These are phyloP conservation scores for Argynnis bischoffii DNA, from an alignment of 2,888 invertebrate genomes.

Conservation along the genomic window DNA sequence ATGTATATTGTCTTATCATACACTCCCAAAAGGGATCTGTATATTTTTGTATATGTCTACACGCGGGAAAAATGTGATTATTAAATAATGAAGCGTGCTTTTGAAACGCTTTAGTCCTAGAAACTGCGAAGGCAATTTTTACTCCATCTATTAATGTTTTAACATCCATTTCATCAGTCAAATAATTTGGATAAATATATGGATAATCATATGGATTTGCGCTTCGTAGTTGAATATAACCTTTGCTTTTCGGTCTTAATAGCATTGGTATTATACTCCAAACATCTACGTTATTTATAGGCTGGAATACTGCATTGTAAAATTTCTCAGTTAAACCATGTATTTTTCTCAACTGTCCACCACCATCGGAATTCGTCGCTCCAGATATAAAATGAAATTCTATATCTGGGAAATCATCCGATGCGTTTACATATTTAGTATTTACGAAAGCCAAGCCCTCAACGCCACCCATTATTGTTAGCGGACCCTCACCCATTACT, in stretches of 20 bases:
- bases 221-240: constrained; percentile 90
- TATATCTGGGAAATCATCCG: constrained; percentile 93
- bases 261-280: constrained; percentile 94
- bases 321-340: constrained; percentile 89
- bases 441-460: constrained; percentile 95
- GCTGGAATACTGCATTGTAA: constrained; percentile 88
- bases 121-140: constrained; percentile 91
- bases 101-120: constrained; percentile 89
- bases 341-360: constrained; percentile 89
- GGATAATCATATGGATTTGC: constrained; percentile 94
- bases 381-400: constrained; percentile 95
- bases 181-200: constrained; percentile 95
- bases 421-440: constrained; percentile 90
- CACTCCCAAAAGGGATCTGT: constrained; percentile 93
- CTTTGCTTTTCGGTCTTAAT: constrained; percentile 91
- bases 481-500: constrained; percentile 90
- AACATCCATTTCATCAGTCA: constrained; percentile 89
- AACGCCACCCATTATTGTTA: constrained; percentile 94
- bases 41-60: constrained; percentile 85
- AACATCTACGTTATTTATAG: constrained; percentile 88
- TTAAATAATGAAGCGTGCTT: constrained; percentile 88
- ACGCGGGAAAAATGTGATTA: constrained; percentile 89
- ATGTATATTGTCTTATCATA: constrained; percentile 91
- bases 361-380: constrained; percentile 93
- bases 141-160: constrained; percentile 92